Evolutionary conservation across 2,888 invertebrate genomes (phyloP).

Genomic region (Cataglyphis rosenhaueri): DNA sequence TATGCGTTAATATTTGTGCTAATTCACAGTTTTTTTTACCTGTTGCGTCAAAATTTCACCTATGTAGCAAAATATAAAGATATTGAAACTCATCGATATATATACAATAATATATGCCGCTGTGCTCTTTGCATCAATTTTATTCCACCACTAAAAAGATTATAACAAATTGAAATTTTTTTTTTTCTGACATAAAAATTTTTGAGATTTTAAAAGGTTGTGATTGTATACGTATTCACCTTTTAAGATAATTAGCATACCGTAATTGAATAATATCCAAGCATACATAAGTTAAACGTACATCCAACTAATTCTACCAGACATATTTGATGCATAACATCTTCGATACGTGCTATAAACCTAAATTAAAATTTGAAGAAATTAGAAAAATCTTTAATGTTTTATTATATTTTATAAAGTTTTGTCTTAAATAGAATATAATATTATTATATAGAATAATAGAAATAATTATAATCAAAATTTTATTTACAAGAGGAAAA

Average conservation of each 20-base stretch:
- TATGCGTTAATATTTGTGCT: background rate
- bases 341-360: constrained; percentile 30
- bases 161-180: background rate
- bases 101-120: constrained; percentile 39
- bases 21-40: constrained; percentile 19
- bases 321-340: constrained; percentile 72
- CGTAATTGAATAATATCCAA: constrained; percentile 78
- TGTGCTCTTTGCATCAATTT: constrained; percentile 17
- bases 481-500: background rate
- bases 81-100: constrained; percentile 45
- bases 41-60: constrained; percentile 56
- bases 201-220: background rate
- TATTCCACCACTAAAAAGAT: constrained; percentile 49
- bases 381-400: background rate
- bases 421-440: background rate
- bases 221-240: constrained; percentile 31
- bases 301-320: constrained; percentile 78
- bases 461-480: background rate
- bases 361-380: constrained; percentile 7
- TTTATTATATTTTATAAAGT: background rate
- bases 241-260: constrained; percentile 61
- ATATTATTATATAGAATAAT: too few species aligned
- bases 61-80: constrained; percentile 60
- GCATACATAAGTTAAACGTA: constrained; percentile 77
- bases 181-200: background rate